A percentile compares a stretch with the other conserved stretches of the same genome.
These are phyloP conservation scores for Metridium senile DNA, from an alignment of 92 coral and sea anemone species.

Conservation along the genomic window DNA sequence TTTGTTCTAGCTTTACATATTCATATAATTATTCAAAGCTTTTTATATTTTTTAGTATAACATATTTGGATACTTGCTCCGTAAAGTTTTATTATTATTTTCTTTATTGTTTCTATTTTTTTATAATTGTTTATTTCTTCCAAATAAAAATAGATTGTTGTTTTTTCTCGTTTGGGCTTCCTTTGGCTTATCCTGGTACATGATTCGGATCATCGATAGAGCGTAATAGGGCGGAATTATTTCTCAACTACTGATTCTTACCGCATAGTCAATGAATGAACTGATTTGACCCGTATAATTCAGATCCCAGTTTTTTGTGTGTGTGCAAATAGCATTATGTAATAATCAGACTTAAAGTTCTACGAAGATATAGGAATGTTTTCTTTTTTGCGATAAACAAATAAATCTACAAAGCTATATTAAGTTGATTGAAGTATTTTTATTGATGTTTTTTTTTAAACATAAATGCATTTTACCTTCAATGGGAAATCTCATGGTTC, in stretches of 20 bases:
- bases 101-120: neutral
- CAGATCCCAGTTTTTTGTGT: neutral
- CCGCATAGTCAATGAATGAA: neutral
- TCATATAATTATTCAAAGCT: too few relatives aligned
- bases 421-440: neutral
- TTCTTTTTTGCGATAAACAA: too few relatives aligned
- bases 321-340: neutral
- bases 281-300: neutral
- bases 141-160: neutral
- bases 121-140: neutral
- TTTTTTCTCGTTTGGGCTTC: neutral
- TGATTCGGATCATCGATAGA: neutral
- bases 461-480: neutral
- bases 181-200: neutral
- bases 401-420: neutral
- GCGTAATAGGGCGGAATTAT: neutral
- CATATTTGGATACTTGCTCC: too few relatives aligned
- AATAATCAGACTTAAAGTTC: neutral
- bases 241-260: neutral
- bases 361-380: too few relatives aligned
- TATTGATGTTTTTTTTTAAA: neutral
- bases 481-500: neutral
- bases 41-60: too few relatives aligned
- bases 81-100: too few relatives aligned
- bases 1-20: too few relatives aligned